Evolutionary conservation across 2,888 invertebrate genomes (phyloP).

Genomic region (Tromatobia lineatoria): DNA sequence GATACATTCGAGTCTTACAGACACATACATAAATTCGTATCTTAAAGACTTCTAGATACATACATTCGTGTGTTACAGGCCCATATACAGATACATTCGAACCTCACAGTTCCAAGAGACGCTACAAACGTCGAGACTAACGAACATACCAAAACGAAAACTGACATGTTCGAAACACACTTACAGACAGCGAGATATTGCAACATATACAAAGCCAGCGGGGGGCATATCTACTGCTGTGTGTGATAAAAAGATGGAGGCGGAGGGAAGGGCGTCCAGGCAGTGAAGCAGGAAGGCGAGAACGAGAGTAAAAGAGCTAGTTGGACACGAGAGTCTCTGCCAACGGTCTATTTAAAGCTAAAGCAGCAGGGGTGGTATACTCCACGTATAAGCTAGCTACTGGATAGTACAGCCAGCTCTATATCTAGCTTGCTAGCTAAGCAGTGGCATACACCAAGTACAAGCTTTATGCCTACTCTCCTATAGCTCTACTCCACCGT

Average conservation of each 20-base stretch:
- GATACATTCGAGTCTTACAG: too few relatives aligned
- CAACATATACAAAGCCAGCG: slow-evolving; percentile 38
- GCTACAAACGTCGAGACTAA: slow-evolving; percentile 26
- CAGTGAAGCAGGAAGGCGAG: slow-evolving; percentile 50
- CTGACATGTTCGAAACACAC: slow-evolving; percentile 15
- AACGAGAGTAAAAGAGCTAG: slow-evolving; percentile 68
- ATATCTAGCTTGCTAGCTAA: slow-evolving; percentile 73
- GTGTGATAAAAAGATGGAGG: slow-evolving; percentile 64
- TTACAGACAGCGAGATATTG: slow-evolving; percentile 27
- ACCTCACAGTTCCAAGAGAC: slow-evolving; percentile 8
- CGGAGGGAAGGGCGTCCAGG: slow-evolving; percentile 50
- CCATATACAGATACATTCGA: too few relatives aligned
- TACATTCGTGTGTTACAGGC: too few relatives aligned
- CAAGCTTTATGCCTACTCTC: slow-evolving; percentile 45
- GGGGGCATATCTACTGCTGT: slow-evolving; percentile 42
- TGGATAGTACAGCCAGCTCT: slow-evolving; percentile 34
- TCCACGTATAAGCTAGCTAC: slow-evolving; percentile 45
- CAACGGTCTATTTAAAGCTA: slow-evolving; percentile 84
- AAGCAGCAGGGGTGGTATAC: slow-evolving; percentile 73
- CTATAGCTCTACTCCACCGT: neutral
- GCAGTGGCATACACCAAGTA: slow-evolving; percentile 38
- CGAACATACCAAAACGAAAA: slow-evolving; percentile 30
- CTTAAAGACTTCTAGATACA: too few relatives aligned
- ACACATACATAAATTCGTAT: too few relatives aligned
- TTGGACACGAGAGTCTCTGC: slow-evolving; percentile 77